A percentile compares a stretch with the other conserved stretches of the same genome.
phyloP scores from a whole-genome alignment of 2,113 vertebrate genomes.

The Sula dactylatra region DNA sequence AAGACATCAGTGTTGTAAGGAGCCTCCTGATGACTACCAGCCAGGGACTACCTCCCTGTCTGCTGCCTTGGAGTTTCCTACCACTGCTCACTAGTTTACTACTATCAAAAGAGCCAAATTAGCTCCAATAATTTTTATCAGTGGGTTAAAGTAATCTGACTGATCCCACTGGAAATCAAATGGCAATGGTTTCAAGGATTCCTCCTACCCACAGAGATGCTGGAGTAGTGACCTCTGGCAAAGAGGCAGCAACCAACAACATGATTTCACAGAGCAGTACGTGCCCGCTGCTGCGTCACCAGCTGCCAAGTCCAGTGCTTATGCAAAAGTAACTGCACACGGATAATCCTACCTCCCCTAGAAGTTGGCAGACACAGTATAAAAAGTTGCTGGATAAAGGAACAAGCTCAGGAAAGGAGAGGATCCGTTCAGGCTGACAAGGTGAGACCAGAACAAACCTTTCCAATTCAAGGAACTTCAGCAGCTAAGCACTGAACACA shows the following conservation, averaged over 20 bases:
- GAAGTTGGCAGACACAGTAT: not conserved
- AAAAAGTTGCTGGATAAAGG: not conserved
- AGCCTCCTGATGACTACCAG: not conserved
- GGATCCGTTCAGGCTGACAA: not conserved
- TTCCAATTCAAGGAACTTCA: not conserved
- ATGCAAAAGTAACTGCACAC: not conserved
- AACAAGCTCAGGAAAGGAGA: not conserved
- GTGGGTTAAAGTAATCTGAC: not conserved
- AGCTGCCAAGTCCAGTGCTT: not conserved
- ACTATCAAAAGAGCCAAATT: not conserved
- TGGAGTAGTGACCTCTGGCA: not conserved
- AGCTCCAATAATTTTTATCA: not conserved
- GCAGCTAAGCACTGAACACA: not conserved
- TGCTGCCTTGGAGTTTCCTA: not conserved
- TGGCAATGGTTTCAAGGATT: not conserved
- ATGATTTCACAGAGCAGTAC: not conserved
- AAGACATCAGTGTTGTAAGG: not conserved
- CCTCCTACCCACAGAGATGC: not conserved
- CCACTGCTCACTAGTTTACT: not conserved
- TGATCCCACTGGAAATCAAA: not conserved
- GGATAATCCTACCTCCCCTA: not conserved
- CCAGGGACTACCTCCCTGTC: not conserved
- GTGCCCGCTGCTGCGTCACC: rapidly evolving
- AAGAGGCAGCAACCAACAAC: not conserved
- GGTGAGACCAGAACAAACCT: not conserved